phyloP scores from a whole-genome alignment of 2,113 vertebrate species.

The Gobio gobio region DNA sequence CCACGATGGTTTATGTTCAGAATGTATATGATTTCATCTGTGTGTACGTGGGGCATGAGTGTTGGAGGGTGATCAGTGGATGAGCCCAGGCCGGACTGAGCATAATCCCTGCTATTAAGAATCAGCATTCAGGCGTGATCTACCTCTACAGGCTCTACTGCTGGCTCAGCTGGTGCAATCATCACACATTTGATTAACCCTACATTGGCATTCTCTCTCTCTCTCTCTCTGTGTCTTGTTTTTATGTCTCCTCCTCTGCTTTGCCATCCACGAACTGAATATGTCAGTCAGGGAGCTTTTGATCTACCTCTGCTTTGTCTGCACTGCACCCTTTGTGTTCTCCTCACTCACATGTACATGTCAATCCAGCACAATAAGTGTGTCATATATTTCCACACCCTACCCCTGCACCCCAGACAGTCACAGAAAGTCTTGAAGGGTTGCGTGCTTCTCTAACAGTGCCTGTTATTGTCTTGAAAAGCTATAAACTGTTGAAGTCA shows the following conservation, averaged over 20 bases:
- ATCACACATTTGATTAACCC: constrained; percentile 55
- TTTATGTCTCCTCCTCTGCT: constrained; percentile 30
- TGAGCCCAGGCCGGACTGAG: constrained; percentile 41
- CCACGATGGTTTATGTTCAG: background rate
- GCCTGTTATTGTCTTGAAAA: constrained; percentile 11
- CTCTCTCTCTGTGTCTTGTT: background rate
- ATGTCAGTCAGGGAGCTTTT: constrained; percentile 8
- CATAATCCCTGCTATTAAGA: constrained; percentile 60
- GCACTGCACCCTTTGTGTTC: constrained; percentile 30
- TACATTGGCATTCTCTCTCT: constrained; percentile 9
- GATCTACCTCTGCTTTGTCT: constrained; percentile 40
- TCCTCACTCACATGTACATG: background rate
- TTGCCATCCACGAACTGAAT: background rate
- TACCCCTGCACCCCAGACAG: background rate
- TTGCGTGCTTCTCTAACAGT: background rate
- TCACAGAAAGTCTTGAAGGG: background rate
- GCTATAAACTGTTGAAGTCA: constrained; percentile 12
- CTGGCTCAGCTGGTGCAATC: constrained; percentile 60
- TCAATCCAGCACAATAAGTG: constrained; percentile 2
- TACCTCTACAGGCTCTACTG: constrained; percentile 46
- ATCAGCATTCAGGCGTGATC: constrained; percentile 59
- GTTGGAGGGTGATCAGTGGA: constrained; percentile 19
- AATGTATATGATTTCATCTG: constrained; percentile 9
- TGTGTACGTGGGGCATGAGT: constrained; percentile 30
- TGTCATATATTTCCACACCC: background rate